A percentile compares a stretch with the other conserved stretches of the same genome.
These are phyloP conservation scores for Vanacampus margaritifer DNA, from an alignment of 2,113 vertebrate genomes.

Conservation along the genomic window DNA sequence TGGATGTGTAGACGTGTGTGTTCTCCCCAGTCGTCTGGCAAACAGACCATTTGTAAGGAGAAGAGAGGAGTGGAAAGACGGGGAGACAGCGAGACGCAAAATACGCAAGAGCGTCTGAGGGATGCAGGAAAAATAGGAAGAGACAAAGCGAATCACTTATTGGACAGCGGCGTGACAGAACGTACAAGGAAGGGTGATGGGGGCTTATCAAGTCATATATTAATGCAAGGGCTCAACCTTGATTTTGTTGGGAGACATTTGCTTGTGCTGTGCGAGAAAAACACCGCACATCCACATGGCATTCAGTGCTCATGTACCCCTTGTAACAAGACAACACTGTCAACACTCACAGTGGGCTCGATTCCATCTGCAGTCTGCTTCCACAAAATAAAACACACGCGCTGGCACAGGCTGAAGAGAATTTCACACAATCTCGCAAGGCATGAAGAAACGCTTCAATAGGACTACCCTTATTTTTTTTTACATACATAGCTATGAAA, in stretches of 20 bases:
- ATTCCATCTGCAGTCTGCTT: slow-evolving; percentile 42
- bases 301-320: slow-evolving; percentile 32
- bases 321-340: slow-evolving; percentile 54
- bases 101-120: slow-evolving; percentile 19
- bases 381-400: slow-evolving; percentile 38
- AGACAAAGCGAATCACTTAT: slow-evolving; percentile 31
- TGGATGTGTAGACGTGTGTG: slow-evolving; percentile 36
- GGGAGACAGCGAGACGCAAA: slow-evolving; percentile 11
- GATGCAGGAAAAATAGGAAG: slow-evolving; percentile 24
- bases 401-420: slow-evolving; percentile 14
- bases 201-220: slow-evolving; percentile 38
- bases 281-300: slow-evolving; percentile 6
- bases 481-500: background rate
- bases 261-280: slow-evolving; percentile 18
- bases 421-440: slow-evolving; percentile 13
- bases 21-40: slow-evolving; percentile 47
- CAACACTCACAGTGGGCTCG: slow-evolving; percentile 47
- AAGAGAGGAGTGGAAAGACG: slow-evolving; percentile 24
- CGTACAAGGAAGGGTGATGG: slow-evolving; percentile 12
- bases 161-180: slow-evolving; percentile 17
- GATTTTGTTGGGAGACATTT: slow-evolving; percentile 38
- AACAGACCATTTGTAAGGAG: slow-evolving; percentile 45
- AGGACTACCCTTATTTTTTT: background rate
- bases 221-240: slow-evolving; percentile 40
- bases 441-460: slow-evolving; percentile 6